Conservation (phyloP, 2,113 vertebrate species). For the Fregata magnificens region DNA sequence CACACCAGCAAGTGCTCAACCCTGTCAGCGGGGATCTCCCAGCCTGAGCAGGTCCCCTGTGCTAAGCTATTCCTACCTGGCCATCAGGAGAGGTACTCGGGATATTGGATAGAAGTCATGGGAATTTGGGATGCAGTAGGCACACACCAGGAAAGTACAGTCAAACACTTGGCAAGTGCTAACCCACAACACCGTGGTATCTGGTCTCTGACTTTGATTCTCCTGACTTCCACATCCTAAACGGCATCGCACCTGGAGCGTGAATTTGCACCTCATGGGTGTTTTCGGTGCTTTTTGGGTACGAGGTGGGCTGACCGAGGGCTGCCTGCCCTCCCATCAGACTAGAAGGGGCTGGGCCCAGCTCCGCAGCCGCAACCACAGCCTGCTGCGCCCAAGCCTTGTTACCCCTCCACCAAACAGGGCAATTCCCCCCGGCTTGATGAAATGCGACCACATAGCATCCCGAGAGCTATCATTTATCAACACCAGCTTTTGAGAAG, state of each 20-base stretch:
- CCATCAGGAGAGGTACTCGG: neutral
- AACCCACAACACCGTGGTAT: neutral
- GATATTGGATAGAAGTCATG: rapidly evolving
- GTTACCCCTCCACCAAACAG: neutral
- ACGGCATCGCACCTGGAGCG: rapidly evolving
- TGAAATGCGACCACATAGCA: neutral
- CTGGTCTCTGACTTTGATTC: neutral
- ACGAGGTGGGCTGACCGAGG: rapidly evolving
- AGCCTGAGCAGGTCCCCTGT: neutral
- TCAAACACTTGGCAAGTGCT: neutral
- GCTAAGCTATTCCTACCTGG: neutral
- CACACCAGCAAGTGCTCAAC: neutral
- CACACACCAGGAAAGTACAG: neutral
- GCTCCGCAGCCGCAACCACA: neutral
- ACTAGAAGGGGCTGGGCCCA: neutral
- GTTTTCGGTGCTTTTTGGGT: neutral
- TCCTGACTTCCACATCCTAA: neutral
- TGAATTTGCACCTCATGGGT: neutral
- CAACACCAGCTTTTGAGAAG: neutral
- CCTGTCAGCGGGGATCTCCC: neutral
- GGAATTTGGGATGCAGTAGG: neutral
- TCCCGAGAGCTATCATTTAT: neutral
- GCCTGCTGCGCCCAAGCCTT: neutral
- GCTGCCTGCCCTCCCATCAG: too few relatives aligned
- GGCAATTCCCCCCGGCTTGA: neutral